A percentile compares a stretch with the other conserved stretches of the same genome.
Conservation (phyloP, 2,113 vertebrate species). For the Sterrhoptilus dennistouni region DNA sequence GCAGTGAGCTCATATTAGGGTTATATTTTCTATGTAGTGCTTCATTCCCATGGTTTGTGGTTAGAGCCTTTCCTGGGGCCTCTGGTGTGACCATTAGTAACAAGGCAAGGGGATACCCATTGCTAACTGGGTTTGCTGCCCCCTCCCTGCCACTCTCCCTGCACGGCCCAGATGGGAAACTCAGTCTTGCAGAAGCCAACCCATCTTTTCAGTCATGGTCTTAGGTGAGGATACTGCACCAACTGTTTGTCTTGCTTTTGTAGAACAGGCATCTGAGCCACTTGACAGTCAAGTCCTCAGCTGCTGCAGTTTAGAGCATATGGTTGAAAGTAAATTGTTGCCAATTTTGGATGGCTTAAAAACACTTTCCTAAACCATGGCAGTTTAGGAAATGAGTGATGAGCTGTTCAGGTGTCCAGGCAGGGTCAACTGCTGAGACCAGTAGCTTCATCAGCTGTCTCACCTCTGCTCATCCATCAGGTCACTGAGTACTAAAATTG, state of each 20-base stretch:
- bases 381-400: conserved; percentile 11
- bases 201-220: background rate
- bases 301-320: background rate
- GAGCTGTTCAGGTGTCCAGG: background rate
- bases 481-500: background rate
- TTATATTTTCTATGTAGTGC: background rate
- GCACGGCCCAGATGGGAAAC: background rate
- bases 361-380: background rate
- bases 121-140: background rate
- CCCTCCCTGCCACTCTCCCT: background rate
- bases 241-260: background rate
- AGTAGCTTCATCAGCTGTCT: background rate
- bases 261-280: background rate
- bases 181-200: background rate
- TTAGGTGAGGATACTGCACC: background rate
- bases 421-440: background rate
- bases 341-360: background rate
- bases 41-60: background rate
- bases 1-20: background rate
- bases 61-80: background rate
- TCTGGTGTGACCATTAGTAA: background rate
- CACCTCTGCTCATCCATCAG: background rate
- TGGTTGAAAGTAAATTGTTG: background rate
- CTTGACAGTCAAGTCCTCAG: background rate
- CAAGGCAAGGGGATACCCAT: no score